A percentile compares a stretch with the other conserved stretches of the same genome.
These are phyloP conservation scores for Plotosus lineatus DNA, from an alignment of 2,113 vertebrate genomes.

Conservation along the genomic window DNA sequence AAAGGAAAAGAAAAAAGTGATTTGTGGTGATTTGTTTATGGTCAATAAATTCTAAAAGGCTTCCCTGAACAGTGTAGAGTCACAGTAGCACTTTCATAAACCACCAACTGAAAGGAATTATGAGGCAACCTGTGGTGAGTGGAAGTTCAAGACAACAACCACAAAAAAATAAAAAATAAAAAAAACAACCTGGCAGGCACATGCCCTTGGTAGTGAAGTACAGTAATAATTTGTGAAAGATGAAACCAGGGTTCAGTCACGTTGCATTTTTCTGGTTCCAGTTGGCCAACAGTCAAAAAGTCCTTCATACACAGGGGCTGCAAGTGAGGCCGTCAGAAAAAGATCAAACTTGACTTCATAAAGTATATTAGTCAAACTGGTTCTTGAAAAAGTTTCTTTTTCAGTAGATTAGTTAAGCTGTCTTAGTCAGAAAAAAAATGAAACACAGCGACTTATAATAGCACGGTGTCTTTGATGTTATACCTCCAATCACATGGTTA, in stretches of 20 bases:
- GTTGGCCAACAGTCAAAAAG: not conserved
- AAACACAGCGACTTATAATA: too few relatives aligned
- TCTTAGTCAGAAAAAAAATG: too few relatives aligned
- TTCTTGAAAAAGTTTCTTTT: not conserved
- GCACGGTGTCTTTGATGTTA: too few relatives aligned
- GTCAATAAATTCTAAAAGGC: not conserved
- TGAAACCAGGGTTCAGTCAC: not conserved
- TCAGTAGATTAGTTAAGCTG: too few relatives aligned
- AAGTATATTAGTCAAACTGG: too few relatives aligned
- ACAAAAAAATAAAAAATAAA: too few relatives aligned
- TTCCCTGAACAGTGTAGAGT: not conserved
- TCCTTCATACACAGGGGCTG: not conserved
- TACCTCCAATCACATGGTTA: too few relatives aligned
- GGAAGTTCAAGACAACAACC: not conserved
- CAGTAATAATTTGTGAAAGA: not conserved
- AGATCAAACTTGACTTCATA: not conserved
- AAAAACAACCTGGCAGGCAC: too few relatives aligned
- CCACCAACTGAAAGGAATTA: not conserved
- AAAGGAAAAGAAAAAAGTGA: not conserved
- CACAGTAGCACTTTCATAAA: not conserved
- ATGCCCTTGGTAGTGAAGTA: not conserved
- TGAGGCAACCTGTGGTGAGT: not conserved
- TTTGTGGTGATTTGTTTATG: not conserved
- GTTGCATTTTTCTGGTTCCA: not conserved
- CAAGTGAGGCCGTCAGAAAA: not conserved